Evolutionary conservation across 2,113 vertebrate species (phyloP).

Genomic region (Thamnophis sirtalis): DNA sequence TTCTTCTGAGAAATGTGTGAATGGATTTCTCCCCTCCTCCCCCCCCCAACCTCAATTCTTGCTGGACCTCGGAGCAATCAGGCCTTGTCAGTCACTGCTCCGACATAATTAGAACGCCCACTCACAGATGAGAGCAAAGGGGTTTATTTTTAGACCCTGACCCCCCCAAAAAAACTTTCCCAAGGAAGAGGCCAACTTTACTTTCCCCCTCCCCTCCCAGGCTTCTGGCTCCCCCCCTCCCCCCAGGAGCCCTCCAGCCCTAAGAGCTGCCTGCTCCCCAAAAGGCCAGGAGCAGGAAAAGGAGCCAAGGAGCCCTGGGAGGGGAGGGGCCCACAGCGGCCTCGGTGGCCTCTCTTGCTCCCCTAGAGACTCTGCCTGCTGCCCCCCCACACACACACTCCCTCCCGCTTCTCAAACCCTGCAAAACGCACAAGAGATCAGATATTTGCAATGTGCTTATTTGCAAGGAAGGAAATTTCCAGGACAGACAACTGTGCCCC

Average conservation of each 20-base stretch:
- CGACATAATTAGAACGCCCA: not conserved
- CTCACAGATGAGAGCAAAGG: not conserved
- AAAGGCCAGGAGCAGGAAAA: too few relatives aligned
- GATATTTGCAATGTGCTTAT: rapidly evolving
- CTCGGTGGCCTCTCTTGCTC: not conserved
- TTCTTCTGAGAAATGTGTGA: not conserved
- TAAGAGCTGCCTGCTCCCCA: not conserved
- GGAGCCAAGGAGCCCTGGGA: not conserved
- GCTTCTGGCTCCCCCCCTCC: not conserved
- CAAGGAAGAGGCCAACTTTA: not conserved
- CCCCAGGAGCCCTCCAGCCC: not conserved
- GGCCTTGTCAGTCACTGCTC: too few relatives aligned
- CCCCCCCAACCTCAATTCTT: not conserved
- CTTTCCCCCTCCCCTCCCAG: not conserved
- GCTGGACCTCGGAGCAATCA: not conserved
- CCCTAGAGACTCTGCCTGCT: not conserved
- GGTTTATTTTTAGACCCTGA: not conserved
- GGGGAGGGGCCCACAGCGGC: not conserved
- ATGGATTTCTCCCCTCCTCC: not conserved
- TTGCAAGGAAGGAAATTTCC: not conserved
- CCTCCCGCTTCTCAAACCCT: not conserved
- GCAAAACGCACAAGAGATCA: not conserved
- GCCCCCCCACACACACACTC: not conserved
- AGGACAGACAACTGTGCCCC: rapidly evolving
- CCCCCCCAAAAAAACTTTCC: not conserved